These are phyloP conservation scores for Masnerella sp. DNA, from an alignment of 2,888 invertebrate genomes.

Conservation along the genomic window DNA sequence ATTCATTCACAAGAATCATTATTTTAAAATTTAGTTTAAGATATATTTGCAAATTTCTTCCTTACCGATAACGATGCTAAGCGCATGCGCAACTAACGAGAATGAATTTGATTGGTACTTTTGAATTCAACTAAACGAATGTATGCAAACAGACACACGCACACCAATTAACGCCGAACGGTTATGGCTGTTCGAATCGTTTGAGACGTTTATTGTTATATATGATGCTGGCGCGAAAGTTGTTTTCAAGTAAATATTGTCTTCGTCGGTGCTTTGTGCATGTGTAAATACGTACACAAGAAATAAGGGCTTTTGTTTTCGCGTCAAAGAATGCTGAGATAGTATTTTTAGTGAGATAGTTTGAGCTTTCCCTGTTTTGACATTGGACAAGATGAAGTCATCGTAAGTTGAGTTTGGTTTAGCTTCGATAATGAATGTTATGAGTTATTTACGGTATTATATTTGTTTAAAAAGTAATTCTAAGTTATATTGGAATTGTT, in stretches of 20 bases:
- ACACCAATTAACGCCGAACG: conserved; percentile 27
- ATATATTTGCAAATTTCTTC: too few species aligned
- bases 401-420: conserved; percentile 34
- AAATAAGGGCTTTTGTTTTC: too few species aligned
- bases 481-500: too few species aligned
- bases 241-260: too few species aligned
- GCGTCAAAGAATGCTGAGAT: not conserved
- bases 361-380: conserved; percentile 9
- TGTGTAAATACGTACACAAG: too few species aligned
- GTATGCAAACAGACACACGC: conserved; percentile 27
- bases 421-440: not conserved
- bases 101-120: conserved; percentile 26
- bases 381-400: conserved; percentile 39
- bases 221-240: not conserved
- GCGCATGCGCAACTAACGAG: conserved; percentile 3
- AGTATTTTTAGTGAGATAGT: not conserved
- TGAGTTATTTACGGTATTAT: too few species aligned
- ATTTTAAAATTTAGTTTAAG: too few species aligned
- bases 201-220: conserved; percentile 3
- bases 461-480: too few species aligned
- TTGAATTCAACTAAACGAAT: conserved; percentile 27
- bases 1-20: too few species aligned
- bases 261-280: not conserved
- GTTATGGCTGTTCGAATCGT: conserved; percentile 10
- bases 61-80: too few species aligned